Conservation (phyloP, 2,797 vertebrate species). For the Picus viridis region DNA sequence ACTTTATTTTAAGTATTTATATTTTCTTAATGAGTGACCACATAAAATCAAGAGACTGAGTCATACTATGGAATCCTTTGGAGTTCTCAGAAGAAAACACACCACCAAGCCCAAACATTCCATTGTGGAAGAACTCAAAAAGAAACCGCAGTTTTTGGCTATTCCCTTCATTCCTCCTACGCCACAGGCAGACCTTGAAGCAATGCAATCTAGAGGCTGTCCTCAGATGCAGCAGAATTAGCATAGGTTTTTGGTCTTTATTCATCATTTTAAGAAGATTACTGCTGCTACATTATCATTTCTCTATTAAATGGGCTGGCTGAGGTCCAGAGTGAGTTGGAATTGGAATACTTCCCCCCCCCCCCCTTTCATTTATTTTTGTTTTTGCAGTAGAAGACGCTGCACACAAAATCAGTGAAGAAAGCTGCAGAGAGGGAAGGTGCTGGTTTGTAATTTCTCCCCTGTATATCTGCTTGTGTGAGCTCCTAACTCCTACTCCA, state of each 20-base stretch:
- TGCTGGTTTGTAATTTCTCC: neutral
- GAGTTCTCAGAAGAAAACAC: neutral
- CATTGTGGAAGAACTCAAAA: conserved; percentile 13
- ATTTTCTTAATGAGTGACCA: neutral
- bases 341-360: neutral
- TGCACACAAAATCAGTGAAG: neutral
- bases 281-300: conserved; percentile 6
- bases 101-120: neutral
- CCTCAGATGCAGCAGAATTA: neutral
- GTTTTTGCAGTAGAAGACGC: neutral
- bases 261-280: conserved; percentile 19
- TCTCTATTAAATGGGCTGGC: conserved; percentile 1
- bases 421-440: neutral
- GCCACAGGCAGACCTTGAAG: neutral
- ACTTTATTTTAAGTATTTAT: neutral
- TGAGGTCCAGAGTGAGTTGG: neutral
- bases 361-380: neutral
- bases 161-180: neutral
- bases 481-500: neutral
- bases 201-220: neutral
- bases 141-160: neutral
- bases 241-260: neutral
- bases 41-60: neutral
- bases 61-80: neutral
- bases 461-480: neutral